Percentiles rank a stretch among this genome's conserved stretches.
Conservation (phyloP, 1,140 invertebrate genomes). For the Drosophila yakuba region DNA sequence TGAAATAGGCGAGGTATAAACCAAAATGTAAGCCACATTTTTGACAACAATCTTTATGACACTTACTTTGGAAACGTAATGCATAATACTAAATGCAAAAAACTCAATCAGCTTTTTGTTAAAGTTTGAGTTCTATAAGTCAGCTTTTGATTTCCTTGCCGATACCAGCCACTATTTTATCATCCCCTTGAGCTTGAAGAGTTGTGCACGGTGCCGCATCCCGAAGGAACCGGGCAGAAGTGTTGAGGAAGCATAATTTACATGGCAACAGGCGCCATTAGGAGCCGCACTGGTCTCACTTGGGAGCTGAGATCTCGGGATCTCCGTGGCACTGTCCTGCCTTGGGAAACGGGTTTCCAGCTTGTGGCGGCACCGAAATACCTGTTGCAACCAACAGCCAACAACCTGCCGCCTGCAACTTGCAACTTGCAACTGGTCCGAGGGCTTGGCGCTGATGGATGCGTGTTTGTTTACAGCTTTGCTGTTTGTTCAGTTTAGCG, state of each 20-base stretch:
- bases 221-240: conserved; percentile 32
- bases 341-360: conserved; percentile 55
- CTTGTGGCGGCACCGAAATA: conserved; percentile 36
- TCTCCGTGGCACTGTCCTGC: conserved; percentile 7
- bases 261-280: conserved; percentile 82
- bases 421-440: conserved; percentile 31
- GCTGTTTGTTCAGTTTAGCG: conserved; percentile 82
- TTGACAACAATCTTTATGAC: too few relatives aligned
- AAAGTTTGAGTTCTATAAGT: neutral
- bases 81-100: too few relatives aligned
- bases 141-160: neutral
- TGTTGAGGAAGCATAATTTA: conserved; percentile 83
- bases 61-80: too few relatives aligned
- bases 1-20: too few relatives aligned
- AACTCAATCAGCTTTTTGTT: neutral
- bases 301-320: conserved; percentile 1
- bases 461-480: conserved; percentile 83
- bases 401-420: conserved; percentile 2
- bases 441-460: conserved; percentile 64
- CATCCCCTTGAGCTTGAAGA: neutral
- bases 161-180: neutral
- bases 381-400: conserved; percentile 56
- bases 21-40: too few relatives aligned
- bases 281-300: conserved; percentile 24
- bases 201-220: neutral